These are phyloP conservation scores for Siniperca obscura DNA, from an alignment of 2,797 vertebrate genomes.

Conservation along the genomic window DNA sequence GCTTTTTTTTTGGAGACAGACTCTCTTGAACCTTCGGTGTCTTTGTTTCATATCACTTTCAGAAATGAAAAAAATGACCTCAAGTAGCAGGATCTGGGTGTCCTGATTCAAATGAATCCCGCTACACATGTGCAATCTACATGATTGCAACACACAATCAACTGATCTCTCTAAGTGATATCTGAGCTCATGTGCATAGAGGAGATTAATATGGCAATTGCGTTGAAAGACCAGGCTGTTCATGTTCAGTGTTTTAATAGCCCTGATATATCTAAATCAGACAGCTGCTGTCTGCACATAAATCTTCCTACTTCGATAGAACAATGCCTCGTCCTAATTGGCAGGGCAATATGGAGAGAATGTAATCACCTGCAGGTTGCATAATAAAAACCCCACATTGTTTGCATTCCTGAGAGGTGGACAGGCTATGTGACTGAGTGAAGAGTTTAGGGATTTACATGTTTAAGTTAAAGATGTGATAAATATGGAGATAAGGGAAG, in stretches of 20 bases:
- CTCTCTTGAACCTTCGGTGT: slow-evolving; percentile 22
- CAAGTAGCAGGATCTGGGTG: not conserved
- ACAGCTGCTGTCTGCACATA: slow-evolving; percentile 73
- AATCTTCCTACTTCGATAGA: slow-evolving; percentile 69
- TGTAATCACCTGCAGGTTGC: slow-evolving; percentile 60
- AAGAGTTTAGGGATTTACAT: slow-evolving; percentile 38
- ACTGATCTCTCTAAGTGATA: slow-evolving; percentile 56
- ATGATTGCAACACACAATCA: slow-evolving; percentile 60
- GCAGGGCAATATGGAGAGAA: slow-evolving; percentile 46
- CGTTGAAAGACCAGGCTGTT: slow-evolving; percentile 68
- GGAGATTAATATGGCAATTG: slow-evolving; percentile 77
- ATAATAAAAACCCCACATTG: slow-evolving; percentile 31
- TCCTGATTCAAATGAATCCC: slow-evolving; percentile 20
- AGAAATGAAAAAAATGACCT: slow-evolving; percentile 52
- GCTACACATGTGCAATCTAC: slow-evolving; percentile 39
- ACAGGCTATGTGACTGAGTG: slow-evolving; percentile 32
- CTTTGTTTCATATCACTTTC: slow-evolving; percentile 50
- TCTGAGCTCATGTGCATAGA: slow-evolving; percentile 45
- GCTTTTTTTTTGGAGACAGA: slow-evolving; percentile 1
- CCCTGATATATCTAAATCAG: slow-evolving; percentile 79
- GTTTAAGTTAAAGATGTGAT: slow-evolving; percentile 29
- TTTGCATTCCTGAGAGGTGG: slow-evolving; percentile 45
- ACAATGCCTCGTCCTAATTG: slow-evolving; percentile 71
- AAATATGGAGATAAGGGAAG: slow-evolving; percentile 28
- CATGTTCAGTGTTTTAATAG: slow-evolving; percentile 79